These are phyloP conservation scores for Falcunculus frontatus DNA, from an alignment of 2,113 vertebrate species.

Conservation along the genomic window DNA sequence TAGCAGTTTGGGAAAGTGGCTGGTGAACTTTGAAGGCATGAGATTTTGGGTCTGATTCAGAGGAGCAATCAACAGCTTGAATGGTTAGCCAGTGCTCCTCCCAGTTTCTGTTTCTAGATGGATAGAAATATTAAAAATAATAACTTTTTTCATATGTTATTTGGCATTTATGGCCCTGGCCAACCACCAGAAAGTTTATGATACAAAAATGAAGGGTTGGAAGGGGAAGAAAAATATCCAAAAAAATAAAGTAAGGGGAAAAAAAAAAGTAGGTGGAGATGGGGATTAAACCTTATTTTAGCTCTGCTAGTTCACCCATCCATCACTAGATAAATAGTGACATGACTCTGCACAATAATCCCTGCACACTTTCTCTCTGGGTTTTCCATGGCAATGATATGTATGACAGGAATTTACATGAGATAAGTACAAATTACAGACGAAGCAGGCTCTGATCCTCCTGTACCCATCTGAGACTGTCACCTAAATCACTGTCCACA, in stretches of 20 bases:
- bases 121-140: background rate
- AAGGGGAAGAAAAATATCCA: background rate
- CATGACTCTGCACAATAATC: background rate
- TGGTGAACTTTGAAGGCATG: background rate
- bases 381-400: background rate
- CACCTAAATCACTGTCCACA: background rate
- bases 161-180: background rate
- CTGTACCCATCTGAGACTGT: background rate
- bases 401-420: conserved; percentile 23
- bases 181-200: background rate
- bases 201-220: background rate
- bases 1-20: background rate
- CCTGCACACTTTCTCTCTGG: background rate
- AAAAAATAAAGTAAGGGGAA: background rate
- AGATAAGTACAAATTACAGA: background rate
- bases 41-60: conserved; percentile 9
- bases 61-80: background rate
- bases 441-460: background rate
- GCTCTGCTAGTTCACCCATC: background rate
- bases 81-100: background rate
- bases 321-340: conserved; percentile 3
- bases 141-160: background rate
- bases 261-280: background rate
- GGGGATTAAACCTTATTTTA: conserved; percentile 9
- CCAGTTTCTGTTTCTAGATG: background rate